Base-by-base conservation (phyloP, 2,797 vertebrate genomes). In the Mormyrus proboscirostris region DNA sequence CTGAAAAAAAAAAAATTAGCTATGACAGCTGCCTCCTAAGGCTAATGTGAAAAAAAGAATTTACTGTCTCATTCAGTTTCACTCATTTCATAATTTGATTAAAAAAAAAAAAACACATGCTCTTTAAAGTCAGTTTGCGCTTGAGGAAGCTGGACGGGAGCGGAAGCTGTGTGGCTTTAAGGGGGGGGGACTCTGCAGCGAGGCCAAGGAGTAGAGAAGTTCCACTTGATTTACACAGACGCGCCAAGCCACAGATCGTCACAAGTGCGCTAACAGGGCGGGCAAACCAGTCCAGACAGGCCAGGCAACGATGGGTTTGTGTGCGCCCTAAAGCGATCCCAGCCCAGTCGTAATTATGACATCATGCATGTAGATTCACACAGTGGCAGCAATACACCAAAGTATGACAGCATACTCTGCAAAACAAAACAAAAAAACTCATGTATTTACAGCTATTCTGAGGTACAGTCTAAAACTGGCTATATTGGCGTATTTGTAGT, bases 201-300 rank as follows among this genome's bases (percentile, higher is more conserved):
- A 65, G 82, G 47, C 6, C 25, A 33, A 33, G 82, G 57, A 4
- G 22, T 16, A 12, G 47, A 47, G 62, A 50, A 38, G 25, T 38
- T 29, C 38, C 38, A 33, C 16, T 84, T 82, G 38, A 59, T 84
- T 89, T 79, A 47, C 41, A 55, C 38, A 82, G 73, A 29, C 79
- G 49, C 33, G 29, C 33, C 25, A 38, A 83, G 44, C 50, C 47
- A 44, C 88, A 88, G 69, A 82, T 82, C 79, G 55, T 76, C 73
- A 79, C 29, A 55, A 88, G 50, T 82, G 76, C 33, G 14, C 47
- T 50, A 50, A 6, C 47, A 85, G 47, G 47, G 47, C 55, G 44
- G 57, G 29, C 57, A n/a, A 62, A 89, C 88, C 76, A 84, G 88
- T 44, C 55, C 53, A 84, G 88, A 84, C 88, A 89, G 51, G 76